Evolutionary conservation across 2,888 invertebrate species (phyloP), one percentile per base, ranked within the genome.

Genomic region (Bembecia ichneumoniformis): DNA sequence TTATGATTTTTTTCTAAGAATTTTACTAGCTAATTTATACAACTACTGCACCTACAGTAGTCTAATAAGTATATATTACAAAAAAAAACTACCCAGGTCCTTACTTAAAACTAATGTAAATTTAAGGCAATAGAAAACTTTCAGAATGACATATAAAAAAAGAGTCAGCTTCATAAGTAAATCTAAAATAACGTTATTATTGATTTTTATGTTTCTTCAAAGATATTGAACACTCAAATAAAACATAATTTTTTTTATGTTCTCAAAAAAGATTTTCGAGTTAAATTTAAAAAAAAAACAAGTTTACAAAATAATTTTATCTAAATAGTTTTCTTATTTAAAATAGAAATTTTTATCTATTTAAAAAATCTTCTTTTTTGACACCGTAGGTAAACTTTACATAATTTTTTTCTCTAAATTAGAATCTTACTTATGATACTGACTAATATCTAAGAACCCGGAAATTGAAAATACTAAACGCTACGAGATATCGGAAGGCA

Each of bases 141-240:
- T 44, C 15, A 44, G 44, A 52, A 51, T 55, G 58, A 55, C 51
- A 52, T 40, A 40, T 40, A 40, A 40, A 40, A 40, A n/a, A 40
- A 14, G n/a, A 40, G 40, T 58, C 60, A 63, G 56, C 53, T 56
- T 52, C 16, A 46, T 58, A 57, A 57, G 51, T 53, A 50, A 16
- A 11, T 15, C 45, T 40, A 11, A 47, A 28, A n/a, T 40, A 40
- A 40, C 7, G 28, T 40, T 40, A 13, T 2, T 1, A 40, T 11
- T 28, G 40, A 40, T 13, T 40, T 40, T 40, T 40, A 40, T 28
- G 5, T 7, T 28, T 28, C 7, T 28, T 28, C 28, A 5, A 28
- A 20, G 20, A 20, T 28, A 28, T 28, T 28, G 2, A 20, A 1
- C 28, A 28, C 28, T 28, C 5, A 28, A 28, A 28, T 28, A 9